Evolutionary conservation across 2,113 vertebrate species (phyloP).

Genomic region (Rhodinocichla rosea): DNA sequence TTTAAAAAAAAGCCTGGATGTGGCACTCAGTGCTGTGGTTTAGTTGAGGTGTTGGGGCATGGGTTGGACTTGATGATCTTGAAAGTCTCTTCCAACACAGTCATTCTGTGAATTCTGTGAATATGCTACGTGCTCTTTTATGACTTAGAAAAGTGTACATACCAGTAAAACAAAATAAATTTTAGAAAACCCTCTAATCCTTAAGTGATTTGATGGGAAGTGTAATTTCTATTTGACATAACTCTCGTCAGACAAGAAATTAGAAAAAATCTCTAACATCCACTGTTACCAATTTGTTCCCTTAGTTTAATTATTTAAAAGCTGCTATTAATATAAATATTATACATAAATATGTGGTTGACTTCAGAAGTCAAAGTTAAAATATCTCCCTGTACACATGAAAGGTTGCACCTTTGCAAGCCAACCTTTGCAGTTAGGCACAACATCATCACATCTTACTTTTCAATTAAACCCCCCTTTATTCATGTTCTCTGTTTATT

Average conservation of each 20-base stretch:
- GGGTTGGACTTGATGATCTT: background rate
- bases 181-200: background rate
- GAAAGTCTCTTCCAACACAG: background rate
- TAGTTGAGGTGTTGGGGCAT: background rate
- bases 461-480: background rate
- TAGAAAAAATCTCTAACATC: background rate
- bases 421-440: background rate
- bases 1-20: no score
- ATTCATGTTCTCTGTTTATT: background rate
- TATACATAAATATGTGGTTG: slow-evolving; percentile 38
- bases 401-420: background rate
- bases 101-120: background rate
- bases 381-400: background rate
- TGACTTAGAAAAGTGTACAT: background rate
- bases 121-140: background rate
- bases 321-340: slow-evolving; percentile 54
- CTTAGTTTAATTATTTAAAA: slow-evolving; percentile 12
- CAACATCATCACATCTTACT: background rate
- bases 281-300: background rate
- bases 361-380: background rate
- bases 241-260: background rate
- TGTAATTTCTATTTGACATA: background rate
- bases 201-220: background rate
- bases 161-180: background rate
- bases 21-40: background rate